Evolutionary conservation across 2,797 vertebrate species (phyloP).

Genomic region (Phrynocephalus guinanensis): DNA sequence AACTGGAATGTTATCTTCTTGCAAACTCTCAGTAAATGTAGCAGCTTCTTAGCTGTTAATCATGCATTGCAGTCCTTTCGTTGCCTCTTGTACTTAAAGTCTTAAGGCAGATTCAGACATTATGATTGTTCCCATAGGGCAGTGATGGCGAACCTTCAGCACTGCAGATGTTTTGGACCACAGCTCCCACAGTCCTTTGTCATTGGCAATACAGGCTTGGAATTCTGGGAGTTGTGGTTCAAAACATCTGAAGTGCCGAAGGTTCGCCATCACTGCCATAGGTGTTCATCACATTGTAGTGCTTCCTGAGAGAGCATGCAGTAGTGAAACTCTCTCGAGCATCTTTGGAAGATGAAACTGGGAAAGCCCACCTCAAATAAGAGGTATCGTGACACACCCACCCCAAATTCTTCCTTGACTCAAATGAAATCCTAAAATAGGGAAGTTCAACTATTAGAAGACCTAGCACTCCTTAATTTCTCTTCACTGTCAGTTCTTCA

Average conservation of each 20-base stretch:
- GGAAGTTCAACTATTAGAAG: background rate
- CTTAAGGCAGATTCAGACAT: background rate
- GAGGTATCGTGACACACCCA: background rate
- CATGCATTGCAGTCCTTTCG: background rate
- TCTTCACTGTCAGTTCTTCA: background rate
- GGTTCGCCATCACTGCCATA: no score
- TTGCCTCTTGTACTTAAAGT: background rate
- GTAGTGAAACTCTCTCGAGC: background rate
- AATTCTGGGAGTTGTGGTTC: no score
- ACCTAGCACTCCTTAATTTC: background rate
- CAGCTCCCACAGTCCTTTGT: no score
- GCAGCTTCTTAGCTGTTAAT: background rate
- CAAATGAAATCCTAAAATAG: background rate
- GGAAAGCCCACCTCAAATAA: background rate
- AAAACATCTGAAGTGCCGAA: no score
- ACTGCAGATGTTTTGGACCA: no score
- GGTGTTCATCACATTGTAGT: background rate
- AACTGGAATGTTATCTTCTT: background rate
- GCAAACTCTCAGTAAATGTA: background rate
- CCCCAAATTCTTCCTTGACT: background rate
- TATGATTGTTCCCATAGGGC: background rate
- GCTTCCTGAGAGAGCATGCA: background rate
- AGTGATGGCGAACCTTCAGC: no score
- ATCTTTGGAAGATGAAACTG: background rate
- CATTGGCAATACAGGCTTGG: no score